Percentiles rank a stretch among this genome's conserved stretches.
Conservation (phyloP, 2,113 vertebrate species). For the Bubo blakistoni region DNA sequence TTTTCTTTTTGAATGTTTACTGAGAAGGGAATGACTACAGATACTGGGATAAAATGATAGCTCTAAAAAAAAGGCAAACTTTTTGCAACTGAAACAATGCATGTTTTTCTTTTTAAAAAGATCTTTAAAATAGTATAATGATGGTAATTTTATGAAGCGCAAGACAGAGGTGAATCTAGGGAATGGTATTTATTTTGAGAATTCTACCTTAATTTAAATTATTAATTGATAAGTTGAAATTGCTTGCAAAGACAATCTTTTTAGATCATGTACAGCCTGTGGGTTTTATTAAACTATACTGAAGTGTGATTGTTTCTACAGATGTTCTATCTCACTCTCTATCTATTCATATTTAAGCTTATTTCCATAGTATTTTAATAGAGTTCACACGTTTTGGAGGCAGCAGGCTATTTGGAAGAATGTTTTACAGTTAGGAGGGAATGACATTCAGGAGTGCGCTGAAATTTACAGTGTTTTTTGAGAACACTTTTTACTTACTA, state of each 20-base stretch:
- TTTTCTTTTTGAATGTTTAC: not conserved
- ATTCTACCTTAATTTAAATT: not conserved
- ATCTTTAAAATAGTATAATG: not conserved
- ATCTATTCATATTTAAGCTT: not conserved
- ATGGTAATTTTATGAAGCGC: not conserved
- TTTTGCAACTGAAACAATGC: not conserved
- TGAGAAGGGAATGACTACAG: not conserved
- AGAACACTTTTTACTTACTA: not conserved
- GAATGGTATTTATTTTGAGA: not conserved
- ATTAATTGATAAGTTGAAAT: not conserved
- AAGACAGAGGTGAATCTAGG: not conserved
- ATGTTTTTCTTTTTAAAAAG: not conserved
- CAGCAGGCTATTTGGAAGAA: not conserved
- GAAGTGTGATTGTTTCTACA: not conserved
- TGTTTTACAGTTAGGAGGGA: not conserved
- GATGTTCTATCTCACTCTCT: not conserved
- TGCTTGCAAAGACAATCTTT: not conserved
- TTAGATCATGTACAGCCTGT: not conserved
- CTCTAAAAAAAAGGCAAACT: not conserved
- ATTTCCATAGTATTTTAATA: not conserved
- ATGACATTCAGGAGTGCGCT: not conserved
- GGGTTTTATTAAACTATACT: not conserved
- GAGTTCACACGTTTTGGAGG: not conserved
- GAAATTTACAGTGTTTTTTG: not conserved
- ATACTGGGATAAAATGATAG: not conserved